phyloP scores from a whole-genome alignment of 2,113 vertebrate genomes.

The Chionodraco myersi region DNA sequence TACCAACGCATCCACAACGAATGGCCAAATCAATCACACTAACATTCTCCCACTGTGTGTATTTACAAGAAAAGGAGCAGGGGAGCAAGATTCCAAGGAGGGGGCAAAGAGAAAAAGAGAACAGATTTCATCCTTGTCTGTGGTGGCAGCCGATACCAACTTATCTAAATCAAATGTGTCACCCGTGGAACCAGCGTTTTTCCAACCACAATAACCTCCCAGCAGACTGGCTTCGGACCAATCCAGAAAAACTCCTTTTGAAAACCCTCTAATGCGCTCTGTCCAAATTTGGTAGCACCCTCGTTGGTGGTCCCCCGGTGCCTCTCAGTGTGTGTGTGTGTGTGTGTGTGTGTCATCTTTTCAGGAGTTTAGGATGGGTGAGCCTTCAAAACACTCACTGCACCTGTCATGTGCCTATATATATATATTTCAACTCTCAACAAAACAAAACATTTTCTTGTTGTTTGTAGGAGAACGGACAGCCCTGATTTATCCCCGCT shows the following conservation, averaged over 20 bases:
- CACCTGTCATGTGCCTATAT: conserved; percentile 72
- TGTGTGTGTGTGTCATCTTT: conserved; percentile 53
- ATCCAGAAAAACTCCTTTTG: conserved; percentile 67
- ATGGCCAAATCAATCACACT: conserved; percentile 50
- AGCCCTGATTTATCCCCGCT: conserved; percentile 42
- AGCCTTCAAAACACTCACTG: conserved; percentile 68
- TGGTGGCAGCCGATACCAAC: conserved; percentile 50
- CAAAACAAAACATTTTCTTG: conserved; percentile 36
- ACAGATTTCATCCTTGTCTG: conserved; percentile 64
- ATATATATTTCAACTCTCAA: conserved; percentile 33
- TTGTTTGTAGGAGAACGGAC: conserved; percentile 1
- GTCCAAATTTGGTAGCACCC: conserved; percentile 79
- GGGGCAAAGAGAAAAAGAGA: conserved; percentile 34
- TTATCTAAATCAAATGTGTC: conserved; percentile 74
- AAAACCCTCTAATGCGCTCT: conserved; percentile 54
- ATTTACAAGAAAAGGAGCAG: conserved; percentile 54
- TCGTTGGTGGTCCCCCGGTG: conserved; percentile 76
- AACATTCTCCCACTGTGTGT: conserved; percentile 45
- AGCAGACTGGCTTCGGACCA: conserved; percentile 70
- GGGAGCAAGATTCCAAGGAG: conserved; percentile 25
- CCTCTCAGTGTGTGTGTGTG: conserved; percentile 69
- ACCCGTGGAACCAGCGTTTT: conserved; percentile 63
- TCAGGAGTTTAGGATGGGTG: conserved; percentile 50
- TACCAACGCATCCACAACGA: conserved; percentile 24
- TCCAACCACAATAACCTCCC: conserved; percentile 71